Base-by-base conservation (phyloP, 1,140 invertebrate genomes). In the Saccostrea cuccullata region DNA sequence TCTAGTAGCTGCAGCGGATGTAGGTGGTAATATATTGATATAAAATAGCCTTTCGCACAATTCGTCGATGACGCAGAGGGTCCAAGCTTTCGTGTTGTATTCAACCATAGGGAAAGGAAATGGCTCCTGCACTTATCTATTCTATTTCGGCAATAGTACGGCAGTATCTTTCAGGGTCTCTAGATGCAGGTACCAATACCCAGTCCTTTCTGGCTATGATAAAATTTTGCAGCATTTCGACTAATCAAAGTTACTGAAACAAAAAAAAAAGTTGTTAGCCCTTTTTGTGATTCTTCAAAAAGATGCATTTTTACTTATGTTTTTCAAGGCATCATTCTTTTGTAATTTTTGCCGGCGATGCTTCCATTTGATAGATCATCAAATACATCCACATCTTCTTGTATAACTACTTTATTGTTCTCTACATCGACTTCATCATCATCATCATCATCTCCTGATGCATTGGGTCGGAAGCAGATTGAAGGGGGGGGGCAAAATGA, bases 151-250 rank as follows among this genome's bases (percentile, higher is more conserved):
- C n/a, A n/a, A n/a, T n/a, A 94, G 86, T 91, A 94, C 4, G 94
- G 95, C 13, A 95, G 87, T 92, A 95, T 95, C 87, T 73, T 90
- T 82, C 20, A 95, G 17, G 17, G 86, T 55, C 2, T 55, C 0
- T 13, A 91, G 40, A 86, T 91, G 89, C 1, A 91, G 85, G 23
- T 85, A 47, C 91, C 92, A 93, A 47, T 91, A 77, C 30, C 90
- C 90, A 0, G 87, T 93, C 70, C 92, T 87, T 89, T 93, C 91
- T 26, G n/a, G 90, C 91, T 82, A 55, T 86, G 13, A 93, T 86
- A 77, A 92, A 93, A 47, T 40, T 15, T 58, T 70, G 47, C 0
- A 92, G 56, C 26, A 92, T 88, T 13, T 88, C 87, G 26, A 93
- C 67, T 90, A 92, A 91, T 5, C 89, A 70, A 70, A 89, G 87